Base-by-base conservation (phyloP, 2,797 vertebrate genomes). In the Micromesistius poutassou region DNA sequence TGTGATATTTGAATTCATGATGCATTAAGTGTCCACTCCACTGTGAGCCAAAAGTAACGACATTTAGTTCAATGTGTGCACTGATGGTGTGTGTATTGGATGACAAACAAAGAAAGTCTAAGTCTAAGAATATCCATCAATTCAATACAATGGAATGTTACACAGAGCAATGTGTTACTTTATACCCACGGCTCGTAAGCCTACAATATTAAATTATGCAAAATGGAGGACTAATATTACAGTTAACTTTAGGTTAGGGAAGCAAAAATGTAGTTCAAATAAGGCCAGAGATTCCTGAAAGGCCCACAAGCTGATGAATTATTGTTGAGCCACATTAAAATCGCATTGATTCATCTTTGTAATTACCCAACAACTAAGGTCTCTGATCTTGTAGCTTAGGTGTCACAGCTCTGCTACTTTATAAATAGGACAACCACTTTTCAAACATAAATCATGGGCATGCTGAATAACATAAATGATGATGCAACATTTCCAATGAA, bases 341-440 rank as follows among this genome's bases (percentile, higher is more conserved):
- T 28, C 62, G 4, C 62, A 28, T 68, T 68, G 62, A 68, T 68
- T 68, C n/a, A 68, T 68, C 62, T 28, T 68, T 28, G 62, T 68
- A 68, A 68, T 68, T 68, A 68, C 62, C 62, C 62, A 68, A 68
- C 25, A 68, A 68, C 25, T 68, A 68, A 68, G 62, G 62, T 68
- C 62, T 28, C n/a, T 68, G 62, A 68, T 68, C 62, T 13, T 28
- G n/a, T 25, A 28, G 25, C 62, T 68, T 68, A 68, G 9, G 62
- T 68, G n/a, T 68, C 62, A 68, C 9, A 28, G 25, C 25, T 68
- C 62, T 19, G 62, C 62, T 25, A 28, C 62, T 28, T 68, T 28
- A 68, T 68, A 22, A 68, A 68, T 68, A 68, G 62, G 22, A 62
- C n/a, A 28, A 25, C 62, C 25, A 68, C 62, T 68, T 28, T 68